Evolutionary conservation across 2,888 invertebrate species (phyloP).

Genomic region (Mimumesa dahlbomi): DNA sequence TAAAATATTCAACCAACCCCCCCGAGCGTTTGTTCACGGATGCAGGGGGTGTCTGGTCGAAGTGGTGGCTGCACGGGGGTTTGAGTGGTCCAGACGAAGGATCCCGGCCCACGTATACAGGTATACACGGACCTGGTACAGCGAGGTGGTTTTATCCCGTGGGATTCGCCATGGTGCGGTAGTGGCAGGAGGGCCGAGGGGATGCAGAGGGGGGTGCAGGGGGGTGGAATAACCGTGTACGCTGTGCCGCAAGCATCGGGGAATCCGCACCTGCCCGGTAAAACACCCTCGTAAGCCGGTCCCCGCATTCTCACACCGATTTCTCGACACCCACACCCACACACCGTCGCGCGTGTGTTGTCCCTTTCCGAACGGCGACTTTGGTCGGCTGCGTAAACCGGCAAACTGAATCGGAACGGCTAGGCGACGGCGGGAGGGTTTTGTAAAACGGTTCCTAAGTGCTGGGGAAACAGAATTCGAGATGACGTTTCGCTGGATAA

Average conservation of each 20-base stretch:
- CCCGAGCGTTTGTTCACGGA: constrained; percentile 70
- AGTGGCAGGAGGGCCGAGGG: constrained; percentile 2
- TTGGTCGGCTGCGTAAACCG: not conserved
- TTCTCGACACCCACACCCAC: constrained; percentile 11
- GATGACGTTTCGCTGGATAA: not conserved
- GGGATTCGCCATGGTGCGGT: constrained; percentile 62
- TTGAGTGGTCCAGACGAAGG: constrained; percentile 55
- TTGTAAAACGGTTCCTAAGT: constrained; percentile 27
- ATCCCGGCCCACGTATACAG: constrained; percentile 42
- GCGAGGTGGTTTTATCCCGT: constrained; percentile 73
- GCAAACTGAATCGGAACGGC: constrained; percentile 8
- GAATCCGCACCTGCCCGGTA: constrained; percentile 69
- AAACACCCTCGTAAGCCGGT: constrained; percentile 73
- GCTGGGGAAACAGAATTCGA: constrained; percentile 10
- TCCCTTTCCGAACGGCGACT: not conserved
- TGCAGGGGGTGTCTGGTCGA: constrained; percentile 62
- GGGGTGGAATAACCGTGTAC: constrained; percentile 14
- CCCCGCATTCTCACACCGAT: constrained; percentile 51
- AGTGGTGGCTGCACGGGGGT: constrained; percentile 41
- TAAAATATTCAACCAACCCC: constrained; percentile 75
- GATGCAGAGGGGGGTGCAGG: constrained; percentile 5
- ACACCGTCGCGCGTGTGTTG: not conserved
- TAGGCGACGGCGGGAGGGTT: no score
- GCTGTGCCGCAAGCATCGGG: constrained; percentile 24
- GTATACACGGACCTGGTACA: constrained; percentile 35